Base-by-base conservation (phyloP, 1,140 invertebrate genomes). In the Lordiphosa clarofinis region DNA sequence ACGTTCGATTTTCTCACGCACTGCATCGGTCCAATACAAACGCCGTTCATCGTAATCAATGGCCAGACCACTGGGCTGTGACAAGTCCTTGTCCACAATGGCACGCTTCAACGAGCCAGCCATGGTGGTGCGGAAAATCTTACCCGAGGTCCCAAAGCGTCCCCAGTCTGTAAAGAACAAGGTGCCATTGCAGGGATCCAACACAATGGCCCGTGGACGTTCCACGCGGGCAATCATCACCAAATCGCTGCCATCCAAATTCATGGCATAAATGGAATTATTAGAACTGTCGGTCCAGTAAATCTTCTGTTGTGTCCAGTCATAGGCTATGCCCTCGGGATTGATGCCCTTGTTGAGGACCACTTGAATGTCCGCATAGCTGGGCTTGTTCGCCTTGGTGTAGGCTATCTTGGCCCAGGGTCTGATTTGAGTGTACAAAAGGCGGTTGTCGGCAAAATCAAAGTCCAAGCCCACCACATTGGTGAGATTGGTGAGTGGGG, bases 21-120 rank as follows among this genome's bases (percentile, higher is more conserved):
- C 95, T 0, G 98, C 97, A 90, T 99, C 98, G 0, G 98, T 98
- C 98, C 98, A 99, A 84, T 99, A 99, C 0, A 99, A 89, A 91
- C 96, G 97, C 12, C 94, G 92, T 15, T 99, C 97, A 19, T 98
- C 96, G 82, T 97, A 99, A 90, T 99, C 98, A 31, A 99, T 96
- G 0, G 97, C 96, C 13, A 99, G 90, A 15, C 98, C 98, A 81
- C 97, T 98, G 0, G 98, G 98, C 89, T 99, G 97, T 0, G 97
- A 96, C 0, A 99, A 89, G 63, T 98, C 96, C 73, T 94, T 94
- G 28, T 96, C 94, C 0, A 99, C 94, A 11, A 99, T 96, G 0
- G 96, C 94, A 54, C 93, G 93, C 76, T 97, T 97, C 39, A 97
- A 89, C 0, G 97, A 98, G 3, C 98, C 98, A 1, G 97, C 98